Base-by-base conservation (phyloP, 2,113 vertebrate species). In the Cyanocitta stelleri region DNA sequence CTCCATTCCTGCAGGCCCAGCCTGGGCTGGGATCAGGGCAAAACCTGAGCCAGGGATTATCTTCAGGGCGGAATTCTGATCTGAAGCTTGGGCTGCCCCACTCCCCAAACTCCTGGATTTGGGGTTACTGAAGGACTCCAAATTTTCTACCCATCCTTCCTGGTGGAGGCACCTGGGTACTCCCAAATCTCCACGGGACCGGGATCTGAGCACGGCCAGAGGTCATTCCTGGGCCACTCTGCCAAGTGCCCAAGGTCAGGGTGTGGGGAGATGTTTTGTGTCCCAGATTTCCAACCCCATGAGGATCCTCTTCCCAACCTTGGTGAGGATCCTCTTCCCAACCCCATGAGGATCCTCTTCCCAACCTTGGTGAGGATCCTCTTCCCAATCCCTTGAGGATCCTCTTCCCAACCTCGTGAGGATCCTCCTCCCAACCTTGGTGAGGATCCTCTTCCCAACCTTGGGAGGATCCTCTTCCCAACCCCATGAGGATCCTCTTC, bases 111-210 rank as follows among this genome's bases (percentile, higher is more conserved):
- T n/a, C 19, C 21, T 73, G 76, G 3, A 6, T 46, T 41, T 54
- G 48, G 32, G 20, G 29, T n/a, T 26, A 29, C 23, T 2, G 1
- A 29, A 7, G 3, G 2, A 49, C 26, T 12, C 23, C 2, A 1
- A 16, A 41, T 21, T 26, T 11, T 30, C 35, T 0, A 1, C 13
- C 8, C 0, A 3, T 19, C 56, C 37, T 54, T 77, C 33, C n/a
- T 59, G 27, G 27, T 0, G 4, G 12, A 3, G 46, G 24, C 8
- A 24, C 17, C 30, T 33, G 62, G 49, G 7, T 21, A 10, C 43
- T 22, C 9, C 13, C n/a, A 7, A 1, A 0, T 8, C 6, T 19
- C 19, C 7, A 0, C 0, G 3, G 32, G 33, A 30, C 2, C 4
- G 6, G 61, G 22, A 18, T 13, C 16, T 32, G 66, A 55, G 16